Percentiles rank a stretch among this genome's conserved stretches.
These are phyloP conservation scores for Coregonus sp. DNA, from an alignment of 2,797 vertebrate genomes.

Conservation along the genomic window DNA sequence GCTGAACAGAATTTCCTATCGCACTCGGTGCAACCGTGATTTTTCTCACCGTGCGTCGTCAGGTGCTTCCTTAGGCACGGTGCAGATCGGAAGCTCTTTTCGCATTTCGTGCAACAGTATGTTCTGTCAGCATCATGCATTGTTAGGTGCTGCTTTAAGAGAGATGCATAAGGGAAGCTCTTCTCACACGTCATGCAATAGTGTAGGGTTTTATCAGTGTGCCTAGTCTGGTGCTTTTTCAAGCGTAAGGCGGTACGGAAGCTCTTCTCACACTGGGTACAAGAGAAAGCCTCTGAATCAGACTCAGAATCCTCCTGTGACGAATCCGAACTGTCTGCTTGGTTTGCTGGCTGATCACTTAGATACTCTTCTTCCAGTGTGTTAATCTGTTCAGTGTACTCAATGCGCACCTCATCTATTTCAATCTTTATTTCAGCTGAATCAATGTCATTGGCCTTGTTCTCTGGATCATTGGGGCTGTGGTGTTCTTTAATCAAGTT, in stretches of 20 bases:
- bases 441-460: neutral
- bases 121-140: neutral
- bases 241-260: neutral
- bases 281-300: neutral
- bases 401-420: neutral
- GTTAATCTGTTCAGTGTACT: neutral
- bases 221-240: neutral
- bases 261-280: neutral
- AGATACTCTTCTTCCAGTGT: neutral
- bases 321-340: neutral
- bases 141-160: slow-evolving; percentile 2
- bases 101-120: neutral
- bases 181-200: neutral
- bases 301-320: neutral
- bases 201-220: neutral
- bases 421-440: neutral
- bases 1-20: neutral
- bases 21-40: neutral
- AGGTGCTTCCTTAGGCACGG: neutral
- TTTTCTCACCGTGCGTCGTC: neutral
- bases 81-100: neutral
- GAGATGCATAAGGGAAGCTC: neutral
- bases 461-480: neutral
- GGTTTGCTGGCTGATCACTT: slow-evolving; percentile 2
- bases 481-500: neutral